Evolutionary conservation across 2,888 invertebrate genomes (phyloP), one percentile per base, ranked within the genome.

Genomic region (Autographa pulchrina): DNA sequence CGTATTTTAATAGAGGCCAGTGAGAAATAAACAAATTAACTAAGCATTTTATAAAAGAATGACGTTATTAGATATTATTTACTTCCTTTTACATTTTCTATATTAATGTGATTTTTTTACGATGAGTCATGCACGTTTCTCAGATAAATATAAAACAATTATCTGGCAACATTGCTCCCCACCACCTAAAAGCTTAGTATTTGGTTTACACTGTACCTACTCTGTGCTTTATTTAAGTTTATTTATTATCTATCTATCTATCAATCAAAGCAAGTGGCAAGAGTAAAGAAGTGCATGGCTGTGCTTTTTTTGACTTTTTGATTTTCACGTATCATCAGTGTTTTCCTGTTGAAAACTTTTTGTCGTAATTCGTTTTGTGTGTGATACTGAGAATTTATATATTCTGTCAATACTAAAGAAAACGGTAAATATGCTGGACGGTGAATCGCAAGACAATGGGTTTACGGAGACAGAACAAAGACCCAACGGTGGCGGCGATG

Each of bases 401-500:
- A 16, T 20, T 70, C 14, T 56, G 52, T 43, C 43, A 0, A 61
- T 48, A 38, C n/a, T 16, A 0, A 20, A 62, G 4, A 16, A 64
- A 66, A 59, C 67, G 54, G 65, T 65, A 56, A 84, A 78, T 73
- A 95, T 95, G 94, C 88, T 93, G 72, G 94, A 93, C 71, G 88
- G 89, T 76, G 90, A 88, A 77, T 72, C 81, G 67, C 84, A 90
- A 89, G 94, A 93, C 86, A 91, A 90, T 89, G 91, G 89, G 78
- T 86, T 83, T 81, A 91, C 67, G 61, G 84, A 90, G 80, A 82
- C 84, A 84, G 95, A 94, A 95, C 95, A 96, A 96, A 96, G 95
- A 85, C 85, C 90, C 31, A 95, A 95, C 88, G 94, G 94, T 71
- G 93, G 90, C 70, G 93, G 93, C 69, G 96, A 96, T 86, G 94